Conservation (phyloP, 2,113 vertebrate species). For the Rattus norvegicus region GRCr8 NC_086029.1:64521001-64521500, state of each 20-base stretch:
- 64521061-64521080: not conserved
- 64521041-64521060: not conserved
- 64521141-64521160: not conserved
- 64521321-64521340: not conserved
- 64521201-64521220: constrained; percentile 15
- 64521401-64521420: constrained; percentile 18
- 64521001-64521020: not conserved
- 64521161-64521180: not conserved
- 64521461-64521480: not conserved
- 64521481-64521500: not conserved
- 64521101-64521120: not conserved
- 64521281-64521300: not conserved
- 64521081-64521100: not conserved
- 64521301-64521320: not conserved
- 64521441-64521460: not conserved
- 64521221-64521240: not conserved
- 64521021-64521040: not conserved
- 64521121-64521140: not conserved
- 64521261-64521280: constrained; percentile 33
- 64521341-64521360: not conserved
- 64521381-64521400: not conserved
- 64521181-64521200: not conserved
- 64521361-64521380: not conserved
- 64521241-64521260: constrained; percentile 27
- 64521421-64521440: constrained; percentile 38